These are phyloP conservation scores for Seison nebaliae DNA, from an alignment of 1,140 invertebrate species.

Conservation along the genomic window DNA sequence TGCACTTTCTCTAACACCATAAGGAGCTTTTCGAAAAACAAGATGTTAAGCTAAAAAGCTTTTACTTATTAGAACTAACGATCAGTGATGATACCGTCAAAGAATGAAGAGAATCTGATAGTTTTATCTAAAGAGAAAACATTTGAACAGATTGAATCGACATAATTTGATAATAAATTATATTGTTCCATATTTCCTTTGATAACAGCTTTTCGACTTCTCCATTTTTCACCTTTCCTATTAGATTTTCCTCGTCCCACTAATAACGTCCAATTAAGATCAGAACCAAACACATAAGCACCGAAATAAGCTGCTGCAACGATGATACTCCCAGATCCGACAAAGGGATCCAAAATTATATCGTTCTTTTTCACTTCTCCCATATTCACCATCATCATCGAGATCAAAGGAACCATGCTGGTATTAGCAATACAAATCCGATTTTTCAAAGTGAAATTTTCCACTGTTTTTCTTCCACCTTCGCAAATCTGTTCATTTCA, in stretches of 20 bases:
- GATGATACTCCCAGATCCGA: conserved; percentile 62
- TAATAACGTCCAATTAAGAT: conserved; percentile 72
- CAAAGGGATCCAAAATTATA: conserved; percentile 69
- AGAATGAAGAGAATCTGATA: conserved; percentile 30
- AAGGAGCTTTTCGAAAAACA: conserved; percentile 44
- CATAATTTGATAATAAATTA: conserved; percentile 40
- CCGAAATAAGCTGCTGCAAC: conserved; percentile 68
- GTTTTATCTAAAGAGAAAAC: conserved; percentile 44
- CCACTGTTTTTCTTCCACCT: conserved; percentile 50
- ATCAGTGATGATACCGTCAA: conserved; percentile 66
- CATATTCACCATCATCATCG: conserved; percentile 74
- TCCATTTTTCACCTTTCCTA: conserved; percentile 33
- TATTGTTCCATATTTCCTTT: conserved; percentile 59
- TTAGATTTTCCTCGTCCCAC: conserved; percentile 46
- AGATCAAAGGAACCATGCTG: conserved; percentile 73
- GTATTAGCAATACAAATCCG: conserved; percentile 86
- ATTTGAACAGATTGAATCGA: conserved; percentile 70
- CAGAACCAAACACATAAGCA: conserved; percentile 57
- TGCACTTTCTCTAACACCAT: conserved; percentile 68
- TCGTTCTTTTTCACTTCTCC: conserved; percentile 43
- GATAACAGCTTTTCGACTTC: conserved; percentile 56
- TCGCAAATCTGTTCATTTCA: conserved; percentile 47
- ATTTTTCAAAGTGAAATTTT: conserved; percentile 51
- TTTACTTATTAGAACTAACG: conserved; percentile 38
- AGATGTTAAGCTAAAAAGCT: neutral